Evolutionary conservation across 2,888 invertebrate species (phyloP), one percentile per base, ranked within the genome.

Genomic region (Agapetus fuscipes): DNA sequence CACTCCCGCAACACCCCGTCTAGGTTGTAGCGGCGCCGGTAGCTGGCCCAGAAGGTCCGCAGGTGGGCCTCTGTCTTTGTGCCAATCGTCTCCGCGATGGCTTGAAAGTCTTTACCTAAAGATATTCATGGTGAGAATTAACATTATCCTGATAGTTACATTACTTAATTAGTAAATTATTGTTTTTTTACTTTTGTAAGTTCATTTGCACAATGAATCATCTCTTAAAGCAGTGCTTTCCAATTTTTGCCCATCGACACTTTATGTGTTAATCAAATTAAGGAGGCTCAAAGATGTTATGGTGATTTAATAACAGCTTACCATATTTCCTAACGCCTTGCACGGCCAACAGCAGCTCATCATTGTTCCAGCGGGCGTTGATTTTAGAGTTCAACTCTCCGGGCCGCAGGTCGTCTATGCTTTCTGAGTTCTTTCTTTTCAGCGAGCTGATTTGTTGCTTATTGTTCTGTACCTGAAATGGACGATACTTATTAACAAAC

Each of bases 21-120:
- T 49, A 95, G 69, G 63, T 89, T 88, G 64, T 85, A 91, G 40
- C 88, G 78, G 51, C 89, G 80, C 32, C 91, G 79, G 64, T 95
- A 88, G 57, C 88, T 91, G 6, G 87, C 77, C 64, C 89, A 96
- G 66, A 95, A 96, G 33, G 83, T 83, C 48, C 91, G 81, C 30
- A 96, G 76, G 59, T 95, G 94, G 34, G 84, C 80, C 62, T 94
- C 95, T 1, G 88, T 91, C 70, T 96, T 96, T 35, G 91, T 96
- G 46, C 93, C 93, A 49, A 96, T 76, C 9, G 91, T 83, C 59
- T 95, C 94, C 11, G 96, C 91, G 50, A 96, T 95, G 17, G 91
- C 89, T 66, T 88, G 79, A 61, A 88, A 91, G 61, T 93, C 85
- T 57, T 83, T 83, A 27, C 81, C 81, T 80, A 54, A 17, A 51